Evolutionary conservation across 2,113 vertebrate genomes (phyloP).

Genomic region (Mirounga angustirostris): DNA sequence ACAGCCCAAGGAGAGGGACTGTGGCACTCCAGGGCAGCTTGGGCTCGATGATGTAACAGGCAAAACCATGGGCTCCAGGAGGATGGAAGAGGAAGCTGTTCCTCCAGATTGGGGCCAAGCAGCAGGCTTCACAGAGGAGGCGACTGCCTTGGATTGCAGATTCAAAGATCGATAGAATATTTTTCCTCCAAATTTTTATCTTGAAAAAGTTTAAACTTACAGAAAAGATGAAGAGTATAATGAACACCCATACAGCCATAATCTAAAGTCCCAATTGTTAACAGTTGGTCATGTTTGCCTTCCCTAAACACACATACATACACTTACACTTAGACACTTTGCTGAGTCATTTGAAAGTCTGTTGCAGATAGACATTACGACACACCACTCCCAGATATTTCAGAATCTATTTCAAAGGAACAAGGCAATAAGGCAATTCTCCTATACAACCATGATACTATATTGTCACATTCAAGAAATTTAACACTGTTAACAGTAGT

Average conservation of each 20-base stretch:
- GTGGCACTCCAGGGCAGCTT: neutral
- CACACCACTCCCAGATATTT: neutral
- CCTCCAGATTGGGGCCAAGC: neutral
- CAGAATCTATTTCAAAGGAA: neutral
- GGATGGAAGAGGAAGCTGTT: neutral
- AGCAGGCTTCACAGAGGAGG: neutral
- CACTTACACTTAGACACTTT: neutral
- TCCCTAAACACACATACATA: neutral
- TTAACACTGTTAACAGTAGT: neutral
- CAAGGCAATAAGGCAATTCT: neutral
- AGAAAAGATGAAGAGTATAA: neutral
- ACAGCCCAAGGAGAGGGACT: neutral
- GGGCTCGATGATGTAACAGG: neutral
- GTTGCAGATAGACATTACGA: neutral
- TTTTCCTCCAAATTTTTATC: neutral
- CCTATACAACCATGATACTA: neutral
- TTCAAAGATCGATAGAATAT: neutral
- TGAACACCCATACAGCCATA: neutral
- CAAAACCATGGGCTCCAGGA: neutral
- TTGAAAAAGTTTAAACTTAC: conserved; percentile 18
- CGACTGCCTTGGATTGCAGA: neutral
- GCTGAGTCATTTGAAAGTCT: neutral
- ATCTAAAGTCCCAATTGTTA: neutral
- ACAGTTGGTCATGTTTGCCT: neutral
- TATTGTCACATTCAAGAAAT: neutral